Evolutionary conservation across 1,140 invertebrate genomes (phyloP).

Genomic region (Cydia splendana): DNA sequence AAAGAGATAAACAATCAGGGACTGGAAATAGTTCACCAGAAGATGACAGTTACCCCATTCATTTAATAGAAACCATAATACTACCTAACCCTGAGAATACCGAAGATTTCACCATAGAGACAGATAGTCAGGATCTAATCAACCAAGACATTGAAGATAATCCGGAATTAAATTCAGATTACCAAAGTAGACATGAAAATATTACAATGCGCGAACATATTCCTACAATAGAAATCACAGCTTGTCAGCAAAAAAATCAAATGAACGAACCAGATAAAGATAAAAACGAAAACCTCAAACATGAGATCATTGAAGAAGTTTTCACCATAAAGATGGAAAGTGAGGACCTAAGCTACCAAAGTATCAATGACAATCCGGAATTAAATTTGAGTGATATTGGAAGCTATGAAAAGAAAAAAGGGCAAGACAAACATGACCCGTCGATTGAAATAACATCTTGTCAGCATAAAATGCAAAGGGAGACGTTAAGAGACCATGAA

Average conservation of each 20-base stretch:
- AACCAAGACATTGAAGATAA: not conserved
- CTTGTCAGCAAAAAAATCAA: not conserved
- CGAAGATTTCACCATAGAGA: not conserved
- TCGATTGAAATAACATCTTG: no score
- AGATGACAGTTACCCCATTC: no score
- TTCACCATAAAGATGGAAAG: not conserved
- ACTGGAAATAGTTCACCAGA: not conserved
- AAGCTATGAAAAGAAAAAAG: not conserved
- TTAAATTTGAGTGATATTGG: not conserved
- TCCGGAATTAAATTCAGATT: not conserved
- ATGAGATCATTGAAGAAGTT: not conserved
- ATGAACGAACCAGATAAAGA: not conserved
- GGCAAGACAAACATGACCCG: no score
- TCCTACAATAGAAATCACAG: not conserved
- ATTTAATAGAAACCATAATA: no score
- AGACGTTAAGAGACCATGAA: no score
- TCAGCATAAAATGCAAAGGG: no score
- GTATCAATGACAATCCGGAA: not conserved
- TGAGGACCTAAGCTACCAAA: not conserved
- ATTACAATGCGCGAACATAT: not conserved
- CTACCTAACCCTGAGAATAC: not conserved
- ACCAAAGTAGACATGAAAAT: not conserved
- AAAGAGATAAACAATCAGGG: not conserved
- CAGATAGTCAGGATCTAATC: not conserved
- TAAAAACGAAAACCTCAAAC: no score